Evolutionary conservation across 2,113 vertebrate species (phyloP), one percentile per base, ranked within the genome.

Genomic region (Macaca mulatta): DNA sequence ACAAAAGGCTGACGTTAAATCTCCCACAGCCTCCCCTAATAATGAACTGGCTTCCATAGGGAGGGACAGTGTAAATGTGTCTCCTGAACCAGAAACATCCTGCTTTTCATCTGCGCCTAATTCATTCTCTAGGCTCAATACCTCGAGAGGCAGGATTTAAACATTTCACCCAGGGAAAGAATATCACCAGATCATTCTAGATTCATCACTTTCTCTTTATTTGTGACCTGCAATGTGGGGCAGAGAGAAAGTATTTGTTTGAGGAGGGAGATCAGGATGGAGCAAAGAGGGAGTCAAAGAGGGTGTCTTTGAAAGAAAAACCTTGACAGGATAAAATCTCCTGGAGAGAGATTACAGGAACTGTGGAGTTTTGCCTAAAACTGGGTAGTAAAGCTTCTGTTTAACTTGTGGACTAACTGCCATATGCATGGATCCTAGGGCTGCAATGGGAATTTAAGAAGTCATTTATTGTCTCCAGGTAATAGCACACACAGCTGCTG

Each of bases 161-260:
- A 87, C n/a, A 27, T 48, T 78, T 85, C n/a, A 70, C 78, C 90
- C 64, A 79, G 43, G 84, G 52, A 92, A 89, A 90, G 55, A 55
- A 3, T 43, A 86, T 70, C 22, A 32, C 81, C 70, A 67, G 77
- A 70, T 64, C 82, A 91, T 86, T 93, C 91, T 72, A 23, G 2
- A 94, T 45, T 97, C 85, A 95, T 96, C 64, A n/a, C 48, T 82
- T 96, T 94, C 85, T 97, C 82, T 95, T 96, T 86, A 89, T n/a
- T 55, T 85, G 92, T 67, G 82, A 94, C 82, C 86, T 43, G 67
- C 74, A 38, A 64, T 25, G 23, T 45, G 35, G 55, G 48, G 48
- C 40, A 40, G 48, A 52, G 16, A 69, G 88, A 35, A 72, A 43
- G 23, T 57, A 61, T 85, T 43, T 61, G 35, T 78, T 18, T 77